A percentile compares a stretch with the other conserved stretches of the same genome.
Evolutionary conservation across 2,797 vertebrate genomes (phyloP).

Genomic region (Saxicola maurus): DNA sequence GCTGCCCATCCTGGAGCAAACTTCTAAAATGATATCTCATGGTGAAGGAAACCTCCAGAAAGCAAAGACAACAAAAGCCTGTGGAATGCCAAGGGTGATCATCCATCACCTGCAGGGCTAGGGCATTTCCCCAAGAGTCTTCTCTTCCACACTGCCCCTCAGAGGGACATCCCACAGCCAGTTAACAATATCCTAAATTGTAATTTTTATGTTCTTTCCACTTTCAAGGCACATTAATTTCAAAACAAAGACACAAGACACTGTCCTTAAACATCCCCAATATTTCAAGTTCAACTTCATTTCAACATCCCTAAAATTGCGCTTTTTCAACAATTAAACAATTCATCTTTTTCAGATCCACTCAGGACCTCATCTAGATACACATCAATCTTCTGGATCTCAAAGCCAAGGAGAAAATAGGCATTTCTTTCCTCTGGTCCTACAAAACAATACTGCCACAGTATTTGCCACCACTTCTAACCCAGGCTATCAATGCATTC

Average conservation of each 20-base stretch:
- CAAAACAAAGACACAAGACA: not conserved
- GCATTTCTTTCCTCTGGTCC: not conserved
- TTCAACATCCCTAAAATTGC: not conserved
- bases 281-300: not conserved
- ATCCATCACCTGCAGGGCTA: not conserved
- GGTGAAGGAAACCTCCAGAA: not conserved
- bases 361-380: not conserved
- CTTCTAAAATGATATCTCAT: not conserved
- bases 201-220: not conserved
- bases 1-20: not conserved
- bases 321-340: not conserved
- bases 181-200: not conserved
- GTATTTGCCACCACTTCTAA: accelerated
- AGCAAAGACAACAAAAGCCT: not conserved
- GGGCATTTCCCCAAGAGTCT: not conserved
- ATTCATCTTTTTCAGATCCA: not conserved
- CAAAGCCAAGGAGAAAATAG: not conserved
- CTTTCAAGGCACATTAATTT: not conserved
- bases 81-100: not conserved
- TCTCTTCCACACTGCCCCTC: not conserved
- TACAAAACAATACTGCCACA: not conserved
- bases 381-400: not conserved
- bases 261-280: not conserved
- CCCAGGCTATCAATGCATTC: not conserved
- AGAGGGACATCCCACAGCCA: not conserved